Conservation (phyloP, 1,140 invertebrate genomes). For the Sitophilus oryzae region DNA sequence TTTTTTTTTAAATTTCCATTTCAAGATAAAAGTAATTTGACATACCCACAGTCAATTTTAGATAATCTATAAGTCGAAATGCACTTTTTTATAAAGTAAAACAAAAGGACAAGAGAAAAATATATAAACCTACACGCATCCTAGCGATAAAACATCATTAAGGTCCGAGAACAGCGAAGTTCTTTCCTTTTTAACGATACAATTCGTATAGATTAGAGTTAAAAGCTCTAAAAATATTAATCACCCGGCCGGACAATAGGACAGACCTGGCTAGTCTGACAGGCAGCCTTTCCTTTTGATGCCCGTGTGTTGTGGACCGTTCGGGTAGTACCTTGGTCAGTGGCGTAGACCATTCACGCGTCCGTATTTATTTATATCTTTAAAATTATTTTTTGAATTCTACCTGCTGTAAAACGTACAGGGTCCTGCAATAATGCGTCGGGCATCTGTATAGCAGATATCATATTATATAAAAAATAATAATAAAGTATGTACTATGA, state of each 20-base stretch:
- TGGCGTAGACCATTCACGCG: neutral
- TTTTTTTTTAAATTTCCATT: too few relatives aligned
- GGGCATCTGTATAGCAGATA: too few relatives aligned
- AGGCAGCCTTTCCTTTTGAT: constrained; percentile 6
- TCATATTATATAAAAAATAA: too few relatives aligned
- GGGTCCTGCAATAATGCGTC: too few relatives aligned
- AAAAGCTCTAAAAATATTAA: constrained; percentile 11
- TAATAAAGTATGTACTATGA: neutral
- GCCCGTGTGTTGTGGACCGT: neutral
- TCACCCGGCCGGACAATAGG: constrained; percentile 11
- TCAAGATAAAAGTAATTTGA: too few relatives aligned
- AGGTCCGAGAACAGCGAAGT: constrained; percentile 6
- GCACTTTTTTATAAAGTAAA: too few relatives aligned
- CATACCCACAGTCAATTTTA: too few relatives aligned
- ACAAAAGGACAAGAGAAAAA: too few relatives aligned
- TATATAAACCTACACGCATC: too few relatives aligned
- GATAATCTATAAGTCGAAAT: too few relatives aligned
- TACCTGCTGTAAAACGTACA: too few relatives aligned
- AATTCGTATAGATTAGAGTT: constrained; percentile 16
- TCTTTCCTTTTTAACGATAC: constrained; percentile 8
- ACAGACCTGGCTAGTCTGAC: constrained; percentile 9
- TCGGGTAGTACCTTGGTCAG: constrained; percentile 11
- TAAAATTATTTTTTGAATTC: too few relatives aligned
- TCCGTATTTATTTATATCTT: neutral
- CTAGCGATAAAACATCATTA: constrained; percentile 4